phyloP scores from a whole-genome alignment of 2,888 invertebrate genomes.

The Hemaris fuciformis region DNA sequence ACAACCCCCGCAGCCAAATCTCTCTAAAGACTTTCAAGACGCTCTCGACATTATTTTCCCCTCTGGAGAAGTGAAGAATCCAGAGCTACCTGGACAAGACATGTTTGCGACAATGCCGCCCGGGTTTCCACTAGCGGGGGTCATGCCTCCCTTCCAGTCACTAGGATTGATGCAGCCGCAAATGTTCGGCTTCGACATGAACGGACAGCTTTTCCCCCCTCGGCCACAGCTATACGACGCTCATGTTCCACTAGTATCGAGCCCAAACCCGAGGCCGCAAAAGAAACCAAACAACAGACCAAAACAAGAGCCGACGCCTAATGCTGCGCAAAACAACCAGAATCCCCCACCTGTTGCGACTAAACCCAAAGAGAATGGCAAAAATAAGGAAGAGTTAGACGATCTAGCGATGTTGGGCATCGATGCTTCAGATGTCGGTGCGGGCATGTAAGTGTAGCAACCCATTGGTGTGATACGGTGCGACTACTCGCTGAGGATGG shows the following conservation, averaged over 20 bases:
- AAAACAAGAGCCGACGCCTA: conserved; percentile 30
- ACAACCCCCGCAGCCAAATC: conserved; percentile 40
- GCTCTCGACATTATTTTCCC: conserved; percentile 86
- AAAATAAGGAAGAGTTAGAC: conserved; percentile 82
- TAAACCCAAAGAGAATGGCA: conserved; percentile 32
- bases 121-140: conserved; percentile 32
- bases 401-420: conserved; percentile 93
- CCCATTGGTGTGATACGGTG: too few species aligned
- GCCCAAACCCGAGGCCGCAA: conserved; percentile 31
- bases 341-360: conserved; percentile 37
- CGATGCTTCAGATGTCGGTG: conserved; percentile 89
- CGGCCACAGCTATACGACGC: conserved; percentile 62
- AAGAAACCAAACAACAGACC: conserved; percentile 22
- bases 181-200: conserved; percentile 68
- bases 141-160: conserved; percentile 45
- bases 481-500: too few species aligned
- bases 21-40: conserved; percentile 85
- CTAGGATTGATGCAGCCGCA: conserved; percentile 43
- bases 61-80: conserved; percentile 46
- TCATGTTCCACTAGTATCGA: conserved; percentile 54
- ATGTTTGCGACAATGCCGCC: conserved; percentile 32
- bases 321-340: conserved; percentile 37
- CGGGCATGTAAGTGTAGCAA: conserved; percentile 48
- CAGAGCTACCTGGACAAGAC: conserved; percentile 34
- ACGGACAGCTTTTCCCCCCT: conserved; percentile 51